phyloP scores from a whole-genome alignment of 2,113 vertebrate genomes.

The Bujurquina vittata region DNA sequence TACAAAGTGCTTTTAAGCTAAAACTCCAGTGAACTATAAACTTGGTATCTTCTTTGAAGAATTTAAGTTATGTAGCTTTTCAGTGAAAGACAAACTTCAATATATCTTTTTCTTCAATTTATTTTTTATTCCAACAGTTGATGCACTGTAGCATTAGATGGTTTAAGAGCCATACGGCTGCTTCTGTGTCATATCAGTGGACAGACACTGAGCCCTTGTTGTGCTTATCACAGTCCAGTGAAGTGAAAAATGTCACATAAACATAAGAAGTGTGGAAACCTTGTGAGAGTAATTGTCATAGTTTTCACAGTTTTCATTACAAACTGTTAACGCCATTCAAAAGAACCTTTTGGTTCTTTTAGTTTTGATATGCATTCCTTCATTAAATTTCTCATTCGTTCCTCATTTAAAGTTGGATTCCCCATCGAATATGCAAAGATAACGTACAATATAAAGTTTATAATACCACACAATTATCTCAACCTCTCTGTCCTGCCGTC shows the following conservation, averaged over 20 bases:
- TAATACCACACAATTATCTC: background rate
- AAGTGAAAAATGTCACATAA: conserved; percentile 8
- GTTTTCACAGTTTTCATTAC: conserved; percentile 5
- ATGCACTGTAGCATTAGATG: background rate
- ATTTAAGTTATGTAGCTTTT: conserved; percentile 26
- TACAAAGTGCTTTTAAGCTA: conserved; percentile 34
- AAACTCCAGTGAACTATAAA: conserved; percentile 35
- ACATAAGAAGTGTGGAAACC: conserved; percentile 12
- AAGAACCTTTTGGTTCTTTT: background rate
- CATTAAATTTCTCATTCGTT: background rate
- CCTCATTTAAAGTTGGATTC: background rate
- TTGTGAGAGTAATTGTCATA: background rate
- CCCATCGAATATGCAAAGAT: background rate
- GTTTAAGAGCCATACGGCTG: conserved; percentile 34
- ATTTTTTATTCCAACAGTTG: background rate
- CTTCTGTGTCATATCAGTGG: conserved; percentile 19
- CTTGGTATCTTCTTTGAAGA: conserved; percentile 39
- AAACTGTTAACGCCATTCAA: background rate
- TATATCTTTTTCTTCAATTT: conserved; percentile 5
- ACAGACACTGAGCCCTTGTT: conserved; percentile 20
- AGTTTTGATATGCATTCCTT: background rate
- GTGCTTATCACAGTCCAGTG: conserved; percentile 18
- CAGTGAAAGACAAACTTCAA: background rate
- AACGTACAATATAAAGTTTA: background rate
- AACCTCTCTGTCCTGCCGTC: rapidly evolving